These are phyloP conservation scores for Odocoileus hemionus DNA, from an alignment of 2,113 vertebrate species.

Conservation along the genomic window DNA sequence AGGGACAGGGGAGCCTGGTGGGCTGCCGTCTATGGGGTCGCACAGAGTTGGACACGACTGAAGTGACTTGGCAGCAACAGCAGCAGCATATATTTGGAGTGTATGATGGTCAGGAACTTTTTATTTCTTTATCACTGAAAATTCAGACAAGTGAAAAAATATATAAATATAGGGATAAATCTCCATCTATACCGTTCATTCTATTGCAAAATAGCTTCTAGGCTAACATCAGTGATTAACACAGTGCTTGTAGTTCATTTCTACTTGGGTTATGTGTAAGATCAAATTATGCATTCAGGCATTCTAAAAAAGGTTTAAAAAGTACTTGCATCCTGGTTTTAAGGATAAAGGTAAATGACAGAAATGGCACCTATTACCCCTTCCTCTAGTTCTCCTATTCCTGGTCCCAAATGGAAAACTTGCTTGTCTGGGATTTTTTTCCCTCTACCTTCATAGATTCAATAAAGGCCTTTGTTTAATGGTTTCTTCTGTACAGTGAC, in stretches of 20 bases:
- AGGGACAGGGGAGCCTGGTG: no score
- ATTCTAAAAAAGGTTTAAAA: background rate
- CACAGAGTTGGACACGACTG: no score
- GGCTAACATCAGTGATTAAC: background rate
- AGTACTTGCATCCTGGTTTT: background rate
- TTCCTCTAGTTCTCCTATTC: background rate
- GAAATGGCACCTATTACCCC: background rate
- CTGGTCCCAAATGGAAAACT: background rate
- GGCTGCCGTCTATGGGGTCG: no score
- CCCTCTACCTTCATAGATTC: background rate
- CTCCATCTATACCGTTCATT: background rate
- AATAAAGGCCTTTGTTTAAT: background rate
- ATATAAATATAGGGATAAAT: background rate
- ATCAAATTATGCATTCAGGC: background rate
- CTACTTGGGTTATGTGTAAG: background rate
- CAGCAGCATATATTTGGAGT: background rate
- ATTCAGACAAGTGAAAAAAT: background rate
- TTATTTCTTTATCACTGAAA: background rate
- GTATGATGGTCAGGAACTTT: background rate
- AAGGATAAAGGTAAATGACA: background rate
- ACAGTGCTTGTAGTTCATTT: background rate
- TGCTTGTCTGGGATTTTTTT: background rate
- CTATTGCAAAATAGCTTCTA: background rate
- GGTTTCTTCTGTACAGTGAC: background rate
- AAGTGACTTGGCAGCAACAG: no score